Percentiles rank a stretch among this genome's conserved stretches.
Evolutionary conservation across 2,113 vertebrate species (phyloP).

Genomic region (Serinus canaria): DNA sequence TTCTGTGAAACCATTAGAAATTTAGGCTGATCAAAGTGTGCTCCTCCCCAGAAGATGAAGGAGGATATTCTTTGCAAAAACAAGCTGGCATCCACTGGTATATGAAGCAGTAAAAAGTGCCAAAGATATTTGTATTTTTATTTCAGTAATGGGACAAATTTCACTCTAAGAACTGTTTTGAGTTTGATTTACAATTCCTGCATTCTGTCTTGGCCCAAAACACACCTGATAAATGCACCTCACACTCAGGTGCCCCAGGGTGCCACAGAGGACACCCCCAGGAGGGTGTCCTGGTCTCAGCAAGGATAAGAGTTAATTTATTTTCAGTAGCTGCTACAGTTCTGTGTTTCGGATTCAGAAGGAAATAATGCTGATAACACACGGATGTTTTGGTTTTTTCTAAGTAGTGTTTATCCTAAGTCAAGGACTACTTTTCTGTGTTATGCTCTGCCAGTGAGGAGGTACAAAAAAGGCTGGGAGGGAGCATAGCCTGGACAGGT

Average conservation of each 20-base stretch:
- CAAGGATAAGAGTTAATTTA: neutral
- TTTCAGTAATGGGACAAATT: neutral
- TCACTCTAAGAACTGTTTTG: neutral
- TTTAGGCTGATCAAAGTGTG: neutral
- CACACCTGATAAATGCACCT: neutral
- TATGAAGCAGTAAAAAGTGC: fast-evolving
- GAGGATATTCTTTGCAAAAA: neutral
- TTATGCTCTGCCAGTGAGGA: neutral
- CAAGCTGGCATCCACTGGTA: neutral
- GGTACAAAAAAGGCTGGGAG: neutral
- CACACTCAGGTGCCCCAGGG: neutral
- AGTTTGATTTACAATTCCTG: neutral
- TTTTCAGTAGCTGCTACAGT: neutral
- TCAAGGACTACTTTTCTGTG: neutral
- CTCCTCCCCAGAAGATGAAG: neutral
- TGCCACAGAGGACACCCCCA: neutral
- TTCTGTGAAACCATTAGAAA: neutral
- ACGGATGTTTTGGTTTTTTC: neutral
- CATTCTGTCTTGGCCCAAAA: neutral
- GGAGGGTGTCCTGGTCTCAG: neutral
- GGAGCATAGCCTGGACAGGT: neutral
- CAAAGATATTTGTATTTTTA: neutral
- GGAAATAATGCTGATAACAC: neutral
- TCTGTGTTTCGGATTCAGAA: neutral
- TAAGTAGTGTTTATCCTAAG: neutral